Percentiles rank a stretch among this genome's conserved stretches.
These are phyloP conservation scores for Rattus rattus DNA, from an alignment of 2,113 vertebrate species.

Conservation along the genomic window DNA sequence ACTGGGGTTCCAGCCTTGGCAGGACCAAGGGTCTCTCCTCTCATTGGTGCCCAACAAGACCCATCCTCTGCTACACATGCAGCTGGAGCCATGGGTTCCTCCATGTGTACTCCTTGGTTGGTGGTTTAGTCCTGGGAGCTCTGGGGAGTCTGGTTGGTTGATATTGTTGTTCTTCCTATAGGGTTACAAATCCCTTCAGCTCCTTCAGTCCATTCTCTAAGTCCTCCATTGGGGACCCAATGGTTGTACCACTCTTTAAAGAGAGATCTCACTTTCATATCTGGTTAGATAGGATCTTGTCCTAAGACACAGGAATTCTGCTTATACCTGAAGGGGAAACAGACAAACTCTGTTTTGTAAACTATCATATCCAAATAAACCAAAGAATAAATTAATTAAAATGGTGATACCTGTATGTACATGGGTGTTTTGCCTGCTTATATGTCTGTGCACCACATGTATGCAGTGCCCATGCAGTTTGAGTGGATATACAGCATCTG, in stretches of 20 bases:
- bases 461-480: background rate
- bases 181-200: too few species aligned
- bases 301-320: constrained; percentile 22
- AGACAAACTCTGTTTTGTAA: background rate
- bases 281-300: background rate
- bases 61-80: too few species aligned
- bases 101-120: too few species aligned
- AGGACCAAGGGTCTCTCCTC: too few species aligned
- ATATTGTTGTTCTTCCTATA: too few species aligned
- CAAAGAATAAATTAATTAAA: constrained; percentile 49
- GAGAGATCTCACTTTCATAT: constrained; percentile 29
- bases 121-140: too few species aligned
- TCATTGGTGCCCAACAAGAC: too few species aligned
- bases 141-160: too few species aligned
- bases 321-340: background rate
- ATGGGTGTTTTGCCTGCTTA: background rate
- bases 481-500: background rate
- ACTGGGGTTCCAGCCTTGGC: too few species aligned
- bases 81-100: too few species aligned
- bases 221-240: too few species aligned
- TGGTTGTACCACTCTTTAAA: constrained; percentile 27
- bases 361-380: constrained; percentile 37
- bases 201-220: too few species aligned
- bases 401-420: constrained; percentile 23
- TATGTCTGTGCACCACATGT: background rate